Evolutionary conservation across 2,797 vertebrate genomes (phyloP).

Genomic region (Acanthiza pusilla): DNA sequence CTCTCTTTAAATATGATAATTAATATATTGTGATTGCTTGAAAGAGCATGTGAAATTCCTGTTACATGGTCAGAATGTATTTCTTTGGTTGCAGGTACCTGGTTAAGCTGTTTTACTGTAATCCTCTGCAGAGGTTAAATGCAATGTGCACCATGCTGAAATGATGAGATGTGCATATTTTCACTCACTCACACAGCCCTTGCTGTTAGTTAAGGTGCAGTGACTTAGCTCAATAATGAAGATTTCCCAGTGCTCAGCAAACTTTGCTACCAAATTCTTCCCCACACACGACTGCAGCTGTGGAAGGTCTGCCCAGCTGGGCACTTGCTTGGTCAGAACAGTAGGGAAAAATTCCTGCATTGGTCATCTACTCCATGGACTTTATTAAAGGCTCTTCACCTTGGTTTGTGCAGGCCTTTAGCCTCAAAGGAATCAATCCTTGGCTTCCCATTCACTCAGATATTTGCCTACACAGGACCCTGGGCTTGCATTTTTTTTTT

Average conservation of each 20-base stretch:
- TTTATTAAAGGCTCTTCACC: neutral
- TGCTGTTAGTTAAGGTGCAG: neutral
- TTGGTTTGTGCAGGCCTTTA: neutral
- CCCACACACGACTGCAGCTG: accelerated
- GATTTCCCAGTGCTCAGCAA: neutral
- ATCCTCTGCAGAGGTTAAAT: neutral
- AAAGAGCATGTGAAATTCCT: neutral
- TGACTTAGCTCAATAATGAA: neutral
- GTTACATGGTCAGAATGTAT: neutral
- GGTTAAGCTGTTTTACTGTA: neutral
- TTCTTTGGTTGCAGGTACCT: neutral
- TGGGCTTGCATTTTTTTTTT: neutral
- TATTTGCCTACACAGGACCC: accelerated
- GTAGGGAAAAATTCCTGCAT: neutral
- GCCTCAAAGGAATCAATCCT: neutral
- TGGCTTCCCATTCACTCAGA: neutral
- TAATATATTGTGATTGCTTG: neutral
- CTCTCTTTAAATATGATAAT: neutral
- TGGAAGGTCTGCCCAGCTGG: neutral
- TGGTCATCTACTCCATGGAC: neutral
- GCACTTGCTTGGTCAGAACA: neutral
- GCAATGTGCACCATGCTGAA: neutral
- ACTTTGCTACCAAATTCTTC: neutral
- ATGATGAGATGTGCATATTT: neutral
- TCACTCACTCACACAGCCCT: neutral